Evolutionary conservation across 1,140 invertebrate species (phyloP), one percentile per base, ranked within the genome.

Genomic region (Lasaia peninsularis): DNA sequence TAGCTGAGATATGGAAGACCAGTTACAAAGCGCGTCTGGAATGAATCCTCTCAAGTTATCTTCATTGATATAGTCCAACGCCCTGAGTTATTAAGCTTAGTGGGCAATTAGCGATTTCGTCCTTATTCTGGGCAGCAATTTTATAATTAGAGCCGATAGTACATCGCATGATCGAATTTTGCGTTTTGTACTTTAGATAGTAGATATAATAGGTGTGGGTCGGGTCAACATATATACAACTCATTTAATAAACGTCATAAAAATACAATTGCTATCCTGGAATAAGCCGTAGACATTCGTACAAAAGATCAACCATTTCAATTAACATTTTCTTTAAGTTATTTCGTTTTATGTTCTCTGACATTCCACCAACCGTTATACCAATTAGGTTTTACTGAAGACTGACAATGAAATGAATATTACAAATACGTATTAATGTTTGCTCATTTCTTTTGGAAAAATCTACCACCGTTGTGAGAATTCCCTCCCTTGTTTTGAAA

Each of bases 1-100:
- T 99, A 62, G 97, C 97, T 65, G 98, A 99, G 89, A 98, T 99
- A 60, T 99, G 98, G 98, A 98, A 98, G 90, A 98, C 97, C 66
- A 97, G 96, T 78, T 99, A 99, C 92, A 98, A 97, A 91, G 94
- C 95, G 62, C 93, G 95, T 63, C 90, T 96, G 76, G 95, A 96
- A 88, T 96, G 94, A 91, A 67, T 58, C 33, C 56, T 50, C 31
- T 18, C 9, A 34, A 28, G 31, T 28, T 55, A 12, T 57, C 51
- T 60, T 66, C 58, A 57, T 59, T 65, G 65, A 63, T 70, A 62
- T 55, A 66, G 67, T 78, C 73, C 73, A 72, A 66, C 61, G 59
- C 66, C 60, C 40, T 40, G 12, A 37, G 49, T 60, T 60, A n/a
- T n/a, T 18, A 20, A 48, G 40, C 60, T 54, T 49, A 31, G 44